Conservation (phyloP, 2,888 invertebrate species). For the Apamea anceps region DNA sequence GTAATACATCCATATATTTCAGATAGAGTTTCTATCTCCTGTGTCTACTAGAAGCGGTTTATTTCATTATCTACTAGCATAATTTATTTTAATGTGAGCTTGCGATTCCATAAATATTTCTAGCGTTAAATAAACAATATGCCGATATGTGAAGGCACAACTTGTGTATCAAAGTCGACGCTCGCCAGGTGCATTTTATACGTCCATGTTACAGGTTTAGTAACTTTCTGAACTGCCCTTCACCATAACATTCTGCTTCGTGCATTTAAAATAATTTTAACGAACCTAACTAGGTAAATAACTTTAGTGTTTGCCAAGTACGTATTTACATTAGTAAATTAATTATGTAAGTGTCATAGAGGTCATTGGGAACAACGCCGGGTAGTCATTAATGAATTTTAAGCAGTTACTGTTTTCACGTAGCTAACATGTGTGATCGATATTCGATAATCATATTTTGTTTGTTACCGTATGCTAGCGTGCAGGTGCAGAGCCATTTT, state of each 20-base stretch:
- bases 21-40: background rate
- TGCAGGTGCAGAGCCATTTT: background rate
- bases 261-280: constrained; percentile 19
- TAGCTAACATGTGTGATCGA: constrained; percentile 47
- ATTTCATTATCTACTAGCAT: background rate
- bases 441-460: constrained; percentile 22
- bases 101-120: background rate
- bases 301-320: constrained; percentile 22
- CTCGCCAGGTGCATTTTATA: constrained; percentile 77
- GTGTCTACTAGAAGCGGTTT: background rate
- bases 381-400: constrained; percentile 70
- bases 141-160: background rate
- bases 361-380: constrained; percentile 82
- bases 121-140: constrained; percentile 14
- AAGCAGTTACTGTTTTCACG: constrained; percentile 61
- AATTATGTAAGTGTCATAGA: constrained; percentile 84
- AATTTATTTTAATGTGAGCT: background rate
- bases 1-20: background rate
- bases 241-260: constrained; percentile 20
- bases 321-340: constrained; percentile 67
- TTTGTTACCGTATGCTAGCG: background rate
- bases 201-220: constrained; percentile 63
- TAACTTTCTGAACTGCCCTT: constrained; percentile 31
- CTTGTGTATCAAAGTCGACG: constrained; percentile 46
- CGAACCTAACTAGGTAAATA: constrained; percentile 16